phyloP scores from a whole-genome alignment of 2,797 vertebrate genomes.

The Brachyrhaphis roseni region DNA sequence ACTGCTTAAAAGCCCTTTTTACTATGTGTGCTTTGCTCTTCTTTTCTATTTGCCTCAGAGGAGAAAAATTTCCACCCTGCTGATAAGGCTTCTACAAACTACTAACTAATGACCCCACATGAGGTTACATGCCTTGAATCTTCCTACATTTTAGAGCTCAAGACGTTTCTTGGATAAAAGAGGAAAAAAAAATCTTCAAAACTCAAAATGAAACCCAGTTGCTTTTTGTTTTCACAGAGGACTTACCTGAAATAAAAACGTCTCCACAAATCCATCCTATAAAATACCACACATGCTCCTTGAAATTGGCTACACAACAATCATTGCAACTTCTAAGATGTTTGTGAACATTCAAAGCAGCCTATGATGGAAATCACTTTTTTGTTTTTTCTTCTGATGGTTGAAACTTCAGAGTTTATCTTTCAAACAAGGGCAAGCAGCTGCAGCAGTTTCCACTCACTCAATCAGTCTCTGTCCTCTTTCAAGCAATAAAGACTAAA shows the following conservation, averaged over 20 bases:
- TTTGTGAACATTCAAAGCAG: background rate
- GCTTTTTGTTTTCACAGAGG: background rate
- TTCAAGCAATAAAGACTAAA: background rate
- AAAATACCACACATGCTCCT: background rate
- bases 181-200: background rate
- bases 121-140: slow-evolving; percentile 6
- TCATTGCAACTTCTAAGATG: background rate
- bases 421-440: background rate
- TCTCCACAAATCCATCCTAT: background rate
- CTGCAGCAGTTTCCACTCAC: background rate
- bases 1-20: background rate
- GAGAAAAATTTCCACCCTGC: background rate
- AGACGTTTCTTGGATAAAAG: background rate
- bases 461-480: background rate
- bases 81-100: background rate
- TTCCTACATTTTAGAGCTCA: background rate
- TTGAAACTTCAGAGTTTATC: background rate
- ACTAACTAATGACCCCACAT: slow-evolving; percentile 19
- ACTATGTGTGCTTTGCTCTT: background rate
- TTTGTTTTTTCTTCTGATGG: background rate
- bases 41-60: background rate
- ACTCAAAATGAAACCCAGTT: background rate
- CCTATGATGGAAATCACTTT: background rate
- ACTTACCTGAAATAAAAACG: background rate
- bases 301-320: background rate